Evolutionary conservation across 2,797 vertebrate genomes (phyloP), one percentile per base, ranked within the genome.

Genomic region (Phaenicophaeus curvirostris): DNA sequence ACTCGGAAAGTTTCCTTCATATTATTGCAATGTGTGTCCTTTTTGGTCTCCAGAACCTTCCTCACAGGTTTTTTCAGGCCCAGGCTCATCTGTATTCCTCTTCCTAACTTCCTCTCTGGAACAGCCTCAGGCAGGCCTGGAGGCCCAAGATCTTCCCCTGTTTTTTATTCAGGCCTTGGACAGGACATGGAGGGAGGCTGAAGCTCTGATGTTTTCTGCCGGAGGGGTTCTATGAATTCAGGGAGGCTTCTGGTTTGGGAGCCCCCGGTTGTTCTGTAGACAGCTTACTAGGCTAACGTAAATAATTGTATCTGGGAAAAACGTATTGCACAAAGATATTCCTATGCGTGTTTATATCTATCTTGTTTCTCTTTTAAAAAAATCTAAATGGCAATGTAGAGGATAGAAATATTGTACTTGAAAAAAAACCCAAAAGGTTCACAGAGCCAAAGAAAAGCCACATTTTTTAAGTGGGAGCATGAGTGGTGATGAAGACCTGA

Each of bases 261-360:
- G 11, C 37, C 25, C 8, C 23, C 24, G 41, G 8, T n/a, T 57
- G 42, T 79, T 63, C 31, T 68, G 5, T 11, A 57, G 39, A 9
- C 13, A n/a, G 35, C 50, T 72, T 55, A 37, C 63, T 51, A 25
- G 0, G 1, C 53, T 16, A 46, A 48, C 20, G 24, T n/a, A 18
- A 76, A 62, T 81, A 59, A 67, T 5, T 4, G 5, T 66, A 16
- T 42, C 35, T 63, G 66, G 59, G n/a, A 59, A n/a, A 68, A 76
- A 19, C 5, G 3, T 55, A 51, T 46, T 44, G 8, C 7, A 37
- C 28, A n/a, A 57, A 73, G 51, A 46, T 4, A 12, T 76, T 83
- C 30, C 31, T 50, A 1, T 35, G 35, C 0, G 0, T 66, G 19
- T 37, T n/a, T 41, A 7, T 27, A 12, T 42, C 20, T 28, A 5